phyloP scores from a whole-genome alignment of 2,797 vertebrate genomes.

The Acanthopagrus latus region DNA sequence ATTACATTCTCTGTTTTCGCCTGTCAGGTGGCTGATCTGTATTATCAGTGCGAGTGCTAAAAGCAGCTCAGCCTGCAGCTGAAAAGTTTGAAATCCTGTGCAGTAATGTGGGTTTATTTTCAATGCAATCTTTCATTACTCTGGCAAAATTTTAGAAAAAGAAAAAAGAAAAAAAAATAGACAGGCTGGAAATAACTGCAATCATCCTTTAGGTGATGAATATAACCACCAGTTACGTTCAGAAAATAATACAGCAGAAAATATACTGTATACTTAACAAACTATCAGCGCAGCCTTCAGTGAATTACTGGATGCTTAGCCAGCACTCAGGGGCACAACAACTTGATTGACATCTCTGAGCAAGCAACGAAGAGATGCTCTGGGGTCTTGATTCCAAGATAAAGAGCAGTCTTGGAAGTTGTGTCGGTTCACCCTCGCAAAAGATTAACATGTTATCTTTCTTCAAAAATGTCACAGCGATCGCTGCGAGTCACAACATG shows the following conservation, averaged over 20 bases:
- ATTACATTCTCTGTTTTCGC: background rate
- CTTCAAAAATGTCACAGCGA: slow-evolving; percentile 27
- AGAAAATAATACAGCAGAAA: slow-evolving; percentile 32
- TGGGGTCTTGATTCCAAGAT: slow-evolving; percentile 54
- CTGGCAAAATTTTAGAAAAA: slow-evolving; percentile 23
- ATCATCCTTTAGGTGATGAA: slow-evolving; percentile 30
- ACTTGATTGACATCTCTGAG: slow-evolving; percentile 63
- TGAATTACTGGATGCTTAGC: slow-evolving; percentile 41
- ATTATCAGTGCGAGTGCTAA: slow-evolving; percentile 8
- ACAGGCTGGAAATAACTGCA: slow-evolving; percentile 41
- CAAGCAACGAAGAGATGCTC: slow-evolving; percentile 43
- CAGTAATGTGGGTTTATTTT: slow-evolving; percentile 3
- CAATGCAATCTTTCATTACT: slow-evolving; percentile 28
- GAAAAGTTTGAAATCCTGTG: slow-evolving; percentile 20
- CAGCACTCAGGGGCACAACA: slow-evolving; percentile 38
- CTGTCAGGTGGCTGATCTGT: background rate
- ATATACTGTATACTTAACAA: slow-evolving; percentile 26
- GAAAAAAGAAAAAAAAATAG: slow-evolving; percentile 21
- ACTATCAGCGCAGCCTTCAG: slow-evolving; percentile 19
- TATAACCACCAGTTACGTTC: slow-evolving; percentile 21
- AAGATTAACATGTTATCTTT: slow-evolving; percentile 53
- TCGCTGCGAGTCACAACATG: slow-evolving; percentile 27
- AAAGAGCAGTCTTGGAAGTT: slow-evolving; percentile 43
- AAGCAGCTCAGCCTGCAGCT: slow-evolving; percentile 16
- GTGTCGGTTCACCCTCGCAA: slow-evolving; percentile 44